phyloP scores from a whole-genome alignment of 2,888 invertebrate species.

The Sarcophaga carnaria region DNA sequence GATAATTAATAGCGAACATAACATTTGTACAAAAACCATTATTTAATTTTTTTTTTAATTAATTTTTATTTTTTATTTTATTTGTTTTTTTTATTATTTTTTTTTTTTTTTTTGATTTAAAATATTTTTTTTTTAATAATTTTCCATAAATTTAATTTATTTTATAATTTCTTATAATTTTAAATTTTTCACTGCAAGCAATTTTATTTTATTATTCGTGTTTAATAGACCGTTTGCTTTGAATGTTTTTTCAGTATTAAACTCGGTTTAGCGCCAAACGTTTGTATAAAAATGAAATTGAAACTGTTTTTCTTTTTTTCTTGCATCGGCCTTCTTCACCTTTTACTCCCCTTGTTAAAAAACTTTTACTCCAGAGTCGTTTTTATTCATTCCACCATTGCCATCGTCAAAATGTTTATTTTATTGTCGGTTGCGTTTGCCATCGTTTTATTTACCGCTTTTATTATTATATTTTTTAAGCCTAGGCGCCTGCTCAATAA shows the following conservation, averaged over 20 bases:
- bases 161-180: constrained; percentile 20
- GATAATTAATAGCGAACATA: constrained; percentile 38
- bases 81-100: constrained; percentile 44
- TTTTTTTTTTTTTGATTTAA: constrained; percentile 12
- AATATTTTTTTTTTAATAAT: too few relatives aligned
- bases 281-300: constrained; percentile 80
- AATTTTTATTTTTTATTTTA: constrained; percentile 2
- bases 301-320: constrained; percentile 72
- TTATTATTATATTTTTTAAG: constrained; percentile 2
- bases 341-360: background rate
- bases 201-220: constrained; percentile 9
- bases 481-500: constrained; percentile 57
- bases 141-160: constrained; percentile 1
- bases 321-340: background rate
- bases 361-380: background rate
- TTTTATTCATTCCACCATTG: background rate
- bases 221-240: constrained; percentile 74
- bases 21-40: constrained; percentile 27
- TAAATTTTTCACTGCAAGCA: constrained; percentile 2
- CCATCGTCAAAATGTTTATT: constrained; percentile 37
- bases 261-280: constrained; percentile 75
- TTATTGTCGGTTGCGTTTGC: constrained; percentile 23
- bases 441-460: constrained; percentile 37
- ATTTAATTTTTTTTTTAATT: constrained; percentile 38
- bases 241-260: constrained; percentile 80